Percentiles rank a stretch among this genome's conserved stretches.
Evolutionary conservation across 2,113 vertebrate genomes (phyloP).

Genomic region (Tychaedon coryphoeus): DNA sequence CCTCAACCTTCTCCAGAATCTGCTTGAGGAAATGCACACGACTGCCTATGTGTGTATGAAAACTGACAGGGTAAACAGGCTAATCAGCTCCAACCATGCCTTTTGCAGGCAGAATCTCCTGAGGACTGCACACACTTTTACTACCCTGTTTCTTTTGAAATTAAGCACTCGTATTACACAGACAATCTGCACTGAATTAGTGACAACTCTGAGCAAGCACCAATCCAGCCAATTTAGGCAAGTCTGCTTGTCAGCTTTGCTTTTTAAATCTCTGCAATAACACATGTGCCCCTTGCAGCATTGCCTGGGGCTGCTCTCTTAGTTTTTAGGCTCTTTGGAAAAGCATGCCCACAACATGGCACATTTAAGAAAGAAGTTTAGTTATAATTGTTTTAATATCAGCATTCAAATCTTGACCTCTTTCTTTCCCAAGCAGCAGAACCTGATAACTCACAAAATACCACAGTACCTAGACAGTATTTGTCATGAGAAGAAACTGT

Average conservation of each 20-base stretch:
- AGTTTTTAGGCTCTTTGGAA: background rate
- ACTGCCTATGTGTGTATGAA: background rate
- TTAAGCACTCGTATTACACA: background rate
- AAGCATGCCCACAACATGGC: background rate
- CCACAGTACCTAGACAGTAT: background rate
- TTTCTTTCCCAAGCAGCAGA: background rate
- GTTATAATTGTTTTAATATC: background rate
- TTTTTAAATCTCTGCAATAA: background rate
- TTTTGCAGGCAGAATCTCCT: constrained; percentile 10
- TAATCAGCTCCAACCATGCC: constrained; percentile 31
- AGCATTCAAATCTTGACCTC: background rate
- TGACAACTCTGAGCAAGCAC: background rate
- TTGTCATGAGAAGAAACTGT: background rate
- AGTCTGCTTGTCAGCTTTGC: constrained; percentile 6
- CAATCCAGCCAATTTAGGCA: background rate
- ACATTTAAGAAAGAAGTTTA: background rate
- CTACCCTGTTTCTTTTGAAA: constrained; percentile 35
- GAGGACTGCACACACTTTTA: background rate
- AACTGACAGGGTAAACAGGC: constrained; percentile 4
- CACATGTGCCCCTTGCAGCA: background rate
- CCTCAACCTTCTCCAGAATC: background rate
- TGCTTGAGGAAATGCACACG: background rate
- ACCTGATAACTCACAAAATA: background rate
- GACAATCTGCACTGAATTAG: constrained; percentile 3
- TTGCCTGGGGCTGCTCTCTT: background rate